Evolutionary conservation across 2,888 invertebrate genomes (phyloP).

Genomic region (Nezara viridula): DNA sequence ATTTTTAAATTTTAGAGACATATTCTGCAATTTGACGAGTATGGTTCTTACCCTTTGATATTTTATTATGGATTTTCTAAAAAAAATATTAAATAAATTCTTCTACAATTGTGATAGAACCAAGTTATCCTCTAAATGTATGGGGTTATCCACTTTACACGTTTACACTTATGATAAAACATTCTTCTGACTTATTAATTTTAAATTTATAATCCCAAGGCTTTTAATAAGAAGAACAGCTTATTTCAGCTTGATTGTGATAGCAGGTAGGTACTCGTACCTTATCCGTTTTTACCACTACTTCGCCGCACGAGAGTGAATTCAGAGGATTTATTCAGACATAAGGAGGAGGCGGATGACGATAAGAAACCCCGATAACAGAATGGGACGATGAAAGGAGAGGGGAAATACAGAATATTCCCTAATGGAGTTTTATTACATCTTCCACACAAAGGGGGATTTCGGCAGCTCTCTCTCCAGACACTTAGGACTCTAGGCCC

Average conservation of each 20-base stretch:
- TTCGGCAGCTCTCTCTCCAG: constrained; percentile 38
- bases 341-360: not conserved
- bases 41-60: too few species aligned
- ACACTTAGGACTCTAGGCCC: constrained; percentile 33
- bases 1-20: too few species aligned
- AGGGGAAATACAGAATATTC: constrained; percentile 40
- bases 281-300: constrained; percentile 4
- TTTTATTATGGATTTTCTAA: too few species aligned
- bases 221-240: not conserved
- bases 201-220: not conserved
- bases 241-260: not conserved
- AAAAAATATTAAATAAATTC: too few species aligned
- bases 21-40: too few species aligned
- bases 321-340: constrained; percentile 15
- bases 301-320: not conserved
- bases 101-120: too few species aligned
- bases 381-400: constrained; percentile 40
- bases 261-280: not conserved
- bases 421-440: constrained; percentile 57
- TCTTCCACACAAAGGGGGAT: constrained; percentile 51
- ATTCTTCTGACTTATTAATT: not conserved
- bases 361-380: constrained; percentile 38
- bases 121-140: too few species aligned
- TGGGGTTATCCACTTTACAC: too few species aligned
- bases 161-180: not conserved